Evolutionary conservation across 2,113 vertebrate genomes (phyloP).

Genomic region (Micronycteris hirsuta): DNA sequence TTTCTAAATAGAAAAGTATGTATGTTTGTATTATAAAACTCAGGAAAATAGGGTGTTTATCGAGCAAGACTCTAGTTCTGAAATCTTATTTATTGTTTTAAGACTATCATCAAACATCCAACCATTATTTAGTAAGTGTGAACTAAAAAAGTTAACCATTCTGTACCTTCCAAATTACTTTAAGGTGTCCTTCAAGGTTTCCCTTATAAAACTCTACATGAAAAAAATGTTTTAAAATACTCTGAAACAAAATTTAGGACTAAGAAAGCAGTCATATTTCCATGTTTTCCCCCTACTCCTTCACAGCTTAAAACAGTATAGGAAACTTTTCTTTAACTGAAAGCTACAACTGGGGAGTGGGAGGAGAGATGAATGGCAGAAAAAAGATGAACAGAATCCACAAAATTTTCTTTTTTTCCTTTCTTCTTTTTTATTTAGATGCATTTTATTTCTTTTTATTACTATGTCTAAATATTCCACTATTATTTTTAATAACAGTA

Average conservation of each 20-base stretch:
- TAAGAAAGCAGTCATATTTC: background rate
- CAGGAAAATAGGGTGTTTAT: slow-evolving; percentile 2
- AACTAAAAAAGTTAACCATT: background rate
- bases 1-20: slow-evolving; percentile 20
- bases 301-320: background rate
- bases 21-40: slow-evolving; percentile 15
- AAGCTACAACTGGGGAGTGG: background rate
- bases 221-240: background rate
- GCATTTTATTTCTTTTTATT: too few species aligned
- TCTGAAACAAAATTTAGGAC: background rate
- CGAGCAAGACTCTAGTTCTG: background rate
- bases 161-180: background rate
- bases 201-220: background rate
- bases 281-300: background rate
- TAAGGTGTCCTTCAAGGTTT: background rate
- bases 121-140: background rate
- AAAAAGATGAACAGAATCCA: background rate
- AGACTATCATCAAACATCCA: background rate
- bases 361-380: background rate
- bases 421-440: too few species aligned
- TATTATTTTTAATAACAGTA: too few species aligned
- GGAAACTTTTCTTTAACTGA: background rate
- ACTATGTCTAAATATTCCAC: too few species aligned
- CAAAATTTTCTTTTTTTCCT: too few species aligned
- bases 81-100: background rate